Conservation (phyloP, 2,113 vertebrate genomes). For the Gymnocephalus cernua region DNA sequence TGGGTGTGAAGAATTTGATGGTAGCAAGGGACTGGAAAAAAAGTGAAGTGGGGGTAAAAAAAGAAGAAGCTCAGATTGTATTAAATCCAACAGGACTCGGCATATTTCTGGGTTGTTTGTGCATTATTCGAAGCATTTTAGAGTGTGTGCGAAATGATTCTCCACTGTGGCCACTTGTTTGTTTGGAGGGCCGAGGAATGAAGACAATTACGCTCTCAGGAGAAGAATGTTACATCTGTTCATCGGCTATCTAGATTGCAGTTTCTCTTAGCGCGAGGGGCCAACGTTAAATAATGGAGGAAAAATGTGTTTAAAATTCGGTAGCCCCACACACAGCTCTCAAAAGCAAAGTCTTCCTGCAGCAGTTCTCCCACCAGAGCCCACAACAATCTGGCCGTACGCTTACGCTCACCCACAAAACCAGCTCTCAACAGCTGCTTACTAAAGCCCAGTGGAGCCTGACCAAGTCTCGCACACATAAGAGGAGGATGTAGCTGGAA, state of each 20-base stretch:
- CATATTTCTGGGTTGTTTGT: slow-evolving; percentile 55
- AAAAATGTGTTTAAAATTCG: slow-evolving; percentile 5
- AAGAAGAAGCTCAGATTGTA: slow-evolving; percentile 14
- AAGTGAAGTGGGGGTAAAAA: slow-evolving; percentile 16
- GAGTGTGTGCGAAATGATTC: slow-evolving; percentile 55
- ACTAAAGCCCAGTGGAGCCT: slow-evolving; percentile 60
- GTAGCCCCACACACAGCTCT: slow-evolving; percentile 19
- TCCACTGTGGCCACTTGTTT: slow-evolving; percentile 61
- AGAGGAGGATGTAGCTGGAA: slow-evolving; percentile 28
- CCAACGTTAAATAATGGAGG: background rate
- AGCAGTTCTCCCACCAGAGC: slow-evolving; percentile 36
- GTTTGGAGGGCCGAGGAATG: slow-evolving; percentile 64
- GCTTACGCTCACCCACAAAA: slow-evolving; percentile 69
- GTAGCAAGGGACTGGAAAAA: slow-evolving; percentile 38
- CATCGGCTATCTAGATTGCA: slow-evolving; percentile 17
- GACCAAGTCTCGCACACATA: slow-evolving; percentile 51
- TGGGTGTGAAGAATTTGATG: slow-evolving; percentile 56
- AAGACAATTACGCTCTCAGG: slow-evolving; percentile 37
- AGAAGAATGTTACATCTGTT: slow-evolving; percentile 58
- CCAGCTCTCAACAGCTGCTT: slow-evolving; percentile 74
- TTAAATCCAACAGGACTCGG: slow-evolving; percentile 23
- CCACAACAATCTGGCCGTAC: slow-evolving; percentile 68
- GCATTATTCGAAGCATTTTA: slow-evolving; percentile 40
- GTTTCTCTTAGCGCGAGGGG: slow-evolving; percentile 2
- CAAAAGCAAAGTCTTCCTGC: slow-evolving; percentile 19